Evolutionary conservation across 2,888 invertebrate genomes (phyloP).

Genomic region (Coremacera marginata): DNA sequence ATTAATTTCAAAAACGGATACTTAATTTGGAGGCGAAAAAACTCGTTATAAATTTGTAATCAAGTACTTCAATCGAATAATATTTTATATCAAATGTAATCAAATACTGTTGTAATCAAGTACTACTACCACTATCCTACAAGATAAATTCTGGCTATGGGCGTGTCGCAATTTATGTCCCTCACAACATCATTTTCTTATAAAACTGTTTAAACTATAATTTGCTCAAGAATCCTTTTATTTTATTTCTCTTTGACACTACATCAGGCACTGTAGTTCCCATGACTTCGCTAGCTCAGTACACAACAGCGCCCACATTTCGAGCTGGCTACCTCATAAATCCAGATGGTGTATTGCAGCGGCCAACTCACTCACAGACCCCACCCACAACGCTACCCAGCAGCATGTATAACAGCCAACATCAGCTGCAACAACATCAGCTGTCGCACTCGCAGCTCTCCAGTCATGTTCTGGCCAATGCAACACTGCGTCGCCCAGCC

Average conservation of each 20-base stretch:
- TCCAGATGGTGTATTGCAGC: conserved; percentile 61
- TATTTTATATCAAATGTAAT: no score
- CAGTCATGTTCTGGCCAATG: conserved; percentile 48
- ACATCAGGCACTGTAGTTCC: conserved; percentile 63
- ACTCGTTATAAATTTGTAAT: no score
- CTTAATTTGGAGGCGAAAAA: no score
- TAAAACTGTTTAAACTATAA: no score
- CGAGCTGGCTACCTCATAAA: conserved; percentile 65
- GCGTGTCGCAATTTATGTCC: no score
- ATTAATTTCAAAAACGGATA: no score
- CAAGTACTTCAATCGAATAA: no score
- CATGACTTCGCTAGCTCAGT: conserved; percentile 64
- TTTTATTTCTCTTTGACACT: conserved; percentile 30
- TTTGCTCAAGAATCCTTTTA: conserved; percentile 5
- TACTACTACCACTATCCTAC: no score
- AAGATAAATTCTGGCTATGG: no score
- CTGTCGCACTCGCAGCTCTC: conserved; percentile 44
- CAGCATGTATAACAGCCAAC: conserved; percentile 43
- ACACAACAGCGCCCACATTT: conserved; percentile 66
- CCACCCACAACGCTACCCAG: conserved; percentile 55
- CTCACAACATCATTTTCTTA: no score
- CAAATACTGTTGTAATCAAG: no score
- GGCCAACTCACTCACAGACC: conserved; percentile 59
- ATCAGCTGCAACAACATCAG: conserved; percentile 43
- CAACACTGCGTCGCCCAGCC: conserved; percentile 55